These are phyloP conservation scores for Palloptera scutellata DNA, from an alignment of 2,888 invertebrate genomes.

Conservation along the genomic window DNA sequence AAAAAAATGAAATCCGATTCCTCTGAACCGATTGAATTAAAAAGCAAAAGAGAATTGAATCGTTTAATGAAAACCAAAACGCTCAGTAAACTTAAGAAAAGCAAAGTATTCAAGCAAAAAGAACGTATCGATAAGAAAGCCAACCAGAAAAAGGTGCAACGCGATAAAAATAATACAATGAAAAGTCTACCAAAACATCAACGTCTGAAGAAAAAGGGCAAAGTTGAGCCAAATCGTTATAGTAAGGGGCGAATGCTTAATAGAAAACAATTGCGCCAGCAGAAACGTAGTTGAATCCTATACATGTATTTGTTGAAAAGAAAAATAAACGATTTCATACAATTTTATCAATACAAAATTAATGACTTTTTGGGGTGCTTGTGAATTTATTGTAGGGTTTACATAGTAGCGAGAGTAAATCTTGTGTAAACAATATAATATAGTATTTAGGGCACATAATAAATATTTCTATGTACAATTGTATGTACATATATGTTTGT, in stretches of 20 bases:
- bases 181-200: conserved; percentile 58
- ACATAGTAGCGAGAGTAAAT: too few species aligned
- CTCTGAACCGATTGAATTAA: conserved; percentile 31
- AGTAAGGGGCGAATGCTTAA: conserved; percentile 55
- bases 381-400: too few species aligned
- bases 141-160: conserved; percentile 73
- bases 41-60: conserved; percentile 73
- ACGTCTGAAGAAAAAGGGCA: conserved; percentile 51
- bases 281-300: conserved; percentile 35
- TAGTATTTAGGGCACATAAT: too few species aligned
- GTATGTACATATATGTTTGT: too few species aligned
- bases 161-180: conserved; percentile 56
- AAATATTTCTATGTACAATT: too few species aligned
- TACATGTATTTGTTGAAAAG: neutral
- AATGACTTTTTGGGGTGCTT: too few species aligned
- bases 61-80: conserved; percentile 75
- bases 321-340: too few species aligned
- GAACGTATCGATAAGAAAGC: conserved; percentile 74
- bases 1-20: neutral
- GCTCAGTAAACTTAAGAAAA: conserved; percentile 76
- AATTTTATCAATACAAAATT: too few species aligned
- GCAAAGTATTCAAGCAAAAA: conserved; percentile 80
- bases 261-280: conserved; percentile 50
- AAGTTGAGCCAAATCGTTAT: conserved; percentile 43
- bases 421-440: too few species aligned